A percentile compares a stretch with the other conserved stretches of the same genome.
Conservation (phyloP, 1,140 invertebrate species). For the Steinernema khuongi region DNA sequence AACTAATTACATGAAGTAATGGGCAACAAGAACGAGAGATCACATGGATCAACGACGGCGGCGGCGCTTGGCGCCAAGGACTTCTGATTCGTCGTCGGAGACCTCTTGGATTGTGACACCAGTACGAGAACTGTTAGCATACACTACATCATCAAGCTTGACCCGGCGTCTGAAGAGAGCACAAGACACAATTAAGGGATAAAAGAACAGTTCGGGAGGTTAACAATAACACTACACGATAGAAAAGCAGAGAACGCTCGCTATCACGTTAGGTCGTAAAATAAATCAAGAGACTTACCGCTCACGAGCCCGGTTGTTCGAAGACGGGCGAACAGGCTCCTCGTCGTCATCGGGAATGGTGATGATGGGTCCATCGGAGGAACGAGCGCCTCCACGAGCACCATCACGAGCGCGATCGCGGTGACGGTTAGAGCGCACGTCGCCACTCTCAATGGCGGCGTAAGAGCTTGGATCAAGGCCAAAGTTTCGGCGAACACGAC, state of each 20-base stretch:
- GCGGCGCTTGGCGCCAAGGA: not conserved
- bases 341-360: constrained; percentile 2
- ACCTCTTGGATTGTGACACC: not conserved
- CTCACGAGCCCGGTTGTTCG: not conserved
- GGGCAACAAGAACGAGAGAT: not conserved
- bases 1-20: too few species aligned
- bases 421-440: not conserved
- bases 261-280: not conserved
- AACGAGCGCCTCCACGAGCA: not conserved
- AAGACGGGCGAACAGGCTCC: not conserved
- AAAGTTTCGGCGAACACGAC: constrained; percentile 40
- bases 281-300: not conserved
- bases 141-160: not conserved
- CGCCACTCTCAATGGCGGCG: not conserved
- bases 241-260: not conserved
- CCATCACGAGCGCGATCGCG: not conserved
- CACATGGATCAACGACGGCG: not conserved
- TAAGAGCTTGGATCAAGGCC: not conserved
- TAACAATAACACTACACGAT: too few species aligned
- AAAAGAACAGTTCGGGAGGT: too few species aligned
- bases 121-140: not conserved
- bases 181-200: not conserved
- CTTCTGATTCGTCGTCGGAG: not conserved
- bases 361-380: not conserved
- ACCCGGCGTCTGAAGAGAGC: not conserved